phyloP scores from a whole-genome alignment of 2,888 invertebrate species.

The Acronicta psi region DNA sequence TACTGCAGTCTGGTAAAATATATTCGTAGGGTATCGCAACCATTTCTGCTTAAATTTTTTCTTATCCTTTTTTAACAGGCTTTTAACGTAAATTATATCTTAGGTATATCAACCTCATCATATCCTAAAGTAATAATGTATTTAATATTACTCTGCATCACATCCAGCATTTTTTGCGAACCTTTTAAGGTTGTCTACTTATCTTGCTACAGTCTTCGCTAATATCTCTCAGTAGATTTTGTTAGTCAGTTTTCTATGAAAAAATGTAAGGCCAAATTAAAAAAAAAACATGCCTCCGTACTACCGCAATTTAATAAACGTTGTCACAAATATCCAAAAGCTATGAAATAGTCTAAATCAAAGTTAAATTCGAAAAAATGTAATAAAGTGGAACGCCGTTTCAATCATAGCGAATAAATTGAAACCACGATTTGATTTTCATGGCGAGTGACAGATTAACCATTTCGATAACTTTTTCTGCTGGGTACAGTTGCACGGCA shows the following conservation, averaged over 20 bases:
- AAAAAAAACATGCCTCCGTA: too few relatives aligned
- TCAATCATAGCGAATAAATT: conserved; percentile 24
- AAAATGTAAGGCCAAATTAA: too few relatives aligned
- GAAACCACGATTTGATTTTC: conserved; percentile 31
- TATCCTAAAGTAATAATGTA: too few relatives aligned
- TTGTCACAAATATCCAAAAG: too few relatives aligned
- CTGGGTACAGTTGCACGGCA: conserved; percentile 62
- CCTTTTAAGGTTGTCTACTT: conserved; percentile 23
- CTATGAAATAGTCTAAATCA: background rate
- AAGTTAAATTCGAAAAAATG: background rate
- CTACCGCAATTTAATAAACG: too few relatives aligned
- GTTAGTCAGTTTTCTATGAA: too few relatives aligned
- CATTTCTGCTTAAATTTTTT: too few relatives aligned
- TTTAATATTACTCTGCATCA: background rate
- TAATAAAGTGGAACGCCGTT: background rate
- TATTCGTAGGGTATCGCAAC: too few relatives aligned
- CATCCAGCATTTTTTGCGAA: conserved; percentile 14
- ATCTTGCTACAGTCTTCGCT: conserved; percentile 41
- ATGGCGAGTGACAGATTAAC: conserved; percentile 43
- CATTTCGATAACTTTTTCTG: conserved; percentile 62
- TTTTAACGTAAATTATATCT: too few relatives aligned
- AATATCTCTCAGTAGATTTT: conserved; percentile 31
- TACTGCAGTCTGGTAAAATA: too few relatives aligned
- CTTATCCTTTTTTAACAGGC: too few relatives aligned
- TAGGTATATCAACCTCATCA: too few relatives aligned